Conservation (phyloP, 2,113 vertebrate species). For the Callopanchax toddi region DNA sequence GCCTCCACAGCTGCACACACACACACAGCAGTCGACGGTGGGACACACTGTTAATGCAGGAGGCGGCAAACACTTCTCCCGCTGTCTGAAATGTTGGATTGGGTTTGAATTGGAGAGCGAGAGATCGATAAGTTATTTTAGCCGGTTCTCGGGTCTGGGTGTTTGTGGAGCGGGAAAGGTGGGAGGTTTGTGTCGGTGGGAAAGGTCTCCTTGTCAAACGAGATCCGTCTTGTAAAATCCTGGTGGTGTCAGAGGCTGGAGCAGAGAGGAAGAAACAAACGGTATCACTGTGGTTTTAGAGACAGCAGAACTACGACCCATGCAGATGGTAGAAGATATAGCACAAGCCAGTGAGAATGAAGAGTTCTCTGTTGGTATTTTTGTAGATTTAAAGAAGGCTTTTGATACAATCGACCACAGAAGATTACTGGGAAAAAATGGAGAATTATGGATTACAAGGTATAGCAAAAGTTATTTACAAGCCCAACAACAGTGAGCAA, state of each 20-base stretch:
- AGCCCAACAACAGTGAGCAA: too few relatives aligned
- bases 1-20: constrained; percentile 13
- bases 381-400: too few relatives aligned
- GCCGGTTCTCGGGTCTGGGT: neutral
- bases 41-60: constrained; percentile 37
- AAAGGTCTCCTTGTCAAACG: constrained; percentile 42
- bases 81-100: constrained; percentile 57
- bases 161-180: constrained; percentile 1
- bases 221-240: neutral
- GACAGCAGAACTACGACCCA: too few relatives aligned
- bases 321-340: too few relatives aligned
- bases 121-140: constrained; percentile 52
- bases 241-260: neutral
- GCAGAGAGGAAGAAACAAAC: too few relatives aligned
- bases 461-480: too few relatives aligned
- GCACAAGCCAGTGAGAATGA: too few relatives aligned
- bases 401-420: too few relatives aligned
- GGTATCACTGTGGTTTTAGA: neutral
- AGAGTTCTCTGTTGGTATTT: too few relatives aligned
- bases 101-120: constrained; percentile 36
- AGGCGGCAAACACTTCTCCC: constrained; percentile 27
- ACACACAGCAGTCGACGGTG: neutral
- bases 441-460: too few relatives aligned
- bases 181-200: constrained; percentile 5
- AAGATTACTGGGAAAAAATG: too few relatives aligned